phyloP scores from a whole-genome alignment of 2,888 invertebrate genomes.

The Cremastobaeus sp. region DNA sequence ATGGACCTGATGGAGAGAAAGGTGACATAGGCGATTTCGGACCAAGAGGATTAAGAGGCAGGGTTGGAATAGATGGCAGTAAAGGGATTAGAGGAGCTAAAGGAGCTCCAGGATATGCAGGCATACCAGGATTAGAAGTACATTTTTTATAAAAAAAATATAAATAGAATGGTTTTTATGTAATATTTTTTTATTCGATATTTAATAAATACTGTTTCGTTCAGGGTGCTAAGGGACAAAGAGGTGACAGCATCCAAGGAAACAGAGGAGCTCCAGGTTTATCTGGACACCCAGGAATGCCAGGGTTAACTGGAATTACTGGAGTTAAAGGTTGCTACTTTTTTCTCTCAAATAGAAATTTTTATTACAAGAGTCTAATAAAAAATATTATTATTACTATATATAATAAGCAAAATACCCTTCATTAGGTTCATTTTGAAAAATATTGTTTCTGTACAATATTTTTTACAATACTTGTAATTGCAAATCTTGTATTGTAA shows the following conservation, averaged over 20 bases:
- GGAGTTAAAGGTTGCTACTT: slow-evolving; percentile 74
- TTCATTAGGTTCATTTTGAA: too few species aligned
- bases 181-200: slow-evolving; percentile 24
- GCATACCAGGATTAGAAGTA: slow-evolving; percentile 78
- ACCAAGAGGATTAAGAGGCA: slow-evolving; percentile 71
- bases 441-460: too few species aligned
- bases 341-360: too few species aligned
- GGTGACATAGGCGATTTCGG: slow-evolving; percentile 77
- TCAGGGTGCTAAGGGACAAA: slow-evolving; percentile 78
- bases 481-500: neutral
- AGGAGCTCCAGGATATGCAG: slow-evolving; percentile 80
- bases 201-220: too few species aligned
- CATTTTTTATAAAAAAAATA: slow-evolving; percentile 9
- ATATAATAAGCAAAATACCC: slow-evolving; percentile 1
- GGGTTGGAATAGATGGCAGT: slow-evolving; percentile 70
- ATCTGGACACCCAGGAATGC: slow-evolving; percentile 80
- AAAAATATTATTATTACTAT: neutral
- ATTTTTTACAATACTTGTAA: too few species aligned
- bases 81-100: slow-evolving; percentile 77
- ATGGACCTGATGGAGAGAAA: slow-evolving; percentile 75
- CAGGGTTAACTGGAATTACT: slow-evolving; percentile 73
- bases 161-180: neutral
- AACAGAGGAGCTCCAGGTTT: slow-evolving; percentile 80
- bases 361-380: slow-evolving; percentile 6
- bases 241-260: slow-evolving; percentile 80